phyloP scores from a whole-genome alignment of 2,113 vertebrate species.

The Lampris megalopsis region DNA sequence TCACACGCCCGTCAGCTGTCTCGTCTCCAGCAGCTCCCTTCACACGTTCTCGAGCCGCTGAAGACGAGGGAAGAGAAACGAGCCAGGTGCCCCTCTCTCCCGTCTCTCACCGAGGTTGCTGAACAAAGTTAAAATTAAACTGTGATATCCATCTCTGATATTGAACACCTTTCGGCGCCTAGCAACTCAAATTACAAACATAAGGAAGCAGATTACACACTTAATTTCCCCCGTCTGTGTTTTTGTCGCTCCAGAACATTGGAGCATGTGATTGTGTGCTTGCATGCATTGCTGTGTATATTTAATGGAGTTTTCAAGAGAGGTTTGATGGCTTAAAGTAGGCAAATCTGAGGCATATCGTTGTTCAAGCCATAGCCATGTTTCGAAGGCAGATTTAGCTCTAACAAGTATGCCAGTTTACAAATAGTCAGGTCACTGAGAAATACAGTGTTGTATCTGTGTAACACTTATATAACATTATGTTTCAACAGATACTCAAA shows the following conservation, averaged over 20 bases:
- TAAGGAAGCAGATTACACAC: not conserved
- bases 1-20: constrained; percentile 38
- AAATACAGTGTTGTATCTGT: not conserved
- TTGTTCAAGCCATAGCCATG: not conserved
- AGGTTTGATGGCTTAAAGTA: no score
- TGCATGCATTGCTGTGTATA: no score
- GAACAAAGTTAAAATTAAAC: not conserved
- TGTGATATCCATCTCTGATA: not conserved
- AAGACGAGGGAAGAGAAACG: constrained; percentile 24
- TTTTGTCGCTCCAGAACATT: no score
- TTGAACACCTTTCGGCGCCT: not conserved
- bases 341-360: not conserved
- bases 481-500: not conserved
- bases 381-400: not conserved
- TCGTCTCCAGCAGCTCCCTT: constrained; percentile 19
- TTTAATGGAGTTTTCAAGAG: no score
- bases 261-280: no score
- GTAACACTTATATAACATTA: not conserved
- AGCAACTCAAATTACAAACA: not conserved
- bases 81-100: not conserved
- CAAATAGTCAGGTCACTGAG: not conserved
- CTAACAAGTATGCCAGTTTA: not conserved
- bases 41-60: not conserved
- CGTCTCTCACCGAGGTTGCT: not conserved
- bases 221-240: not conserved